These are phyloP conservation scores for Cabera pusaria DNA, from an alignment of 2,888 invertebrate species.

Conservation along the genomic window DNA sequence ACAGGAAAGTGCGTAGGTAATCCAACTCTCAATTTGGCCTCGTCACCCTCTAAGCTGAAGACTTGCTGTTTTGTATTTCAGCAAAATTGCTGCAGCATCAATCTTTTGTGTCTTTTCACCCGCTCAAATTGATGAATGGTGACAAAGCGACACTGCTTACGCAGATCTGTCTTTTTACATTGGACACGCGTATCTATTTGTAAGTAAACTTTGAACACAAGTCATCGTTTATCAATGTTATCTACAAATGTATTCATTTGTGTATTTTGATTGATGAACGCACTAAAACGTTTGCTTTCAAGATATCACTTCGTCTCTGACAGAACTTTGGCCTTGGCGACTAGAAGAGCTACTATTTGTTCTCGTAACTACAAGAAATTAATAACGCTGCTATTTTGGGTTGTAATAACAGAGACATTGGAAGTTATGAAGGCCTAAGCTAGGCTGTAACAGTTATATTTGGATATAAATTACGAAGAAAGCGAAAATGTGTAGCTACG, in stretches of 20 bases:
- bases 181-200: slow-evolving; percentile 14
- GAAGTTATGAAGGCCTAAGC: no score
- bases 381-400: no score
- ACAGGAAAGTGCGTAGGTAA: no score
- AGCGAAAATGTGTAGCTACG: no score
- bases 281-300: slow-evolving; percentile 1
- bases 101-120: slow-evolving; percentile 26
- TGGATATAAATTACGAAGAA: no score
- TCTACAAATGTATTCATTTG: slow-evolving; percentile 6
- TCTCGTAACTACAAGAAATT: no score
- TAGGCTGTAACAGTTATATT: no score
- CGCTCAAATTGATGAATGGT: slow-evolving; percentile 31
- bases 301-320: not conserved
- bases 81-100: slow-evolving; percentile 34
- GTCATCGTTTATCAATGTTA: slow-evolving; percentile 15
- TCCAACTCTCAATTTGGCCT: no score
- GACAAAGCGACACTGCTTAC: slow-evolving; percentile 25
- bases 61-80: slow-evolving; percentile 33
- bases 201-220: slow-evolving; percentile 11
- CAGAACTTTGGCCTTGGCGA: not conserved
- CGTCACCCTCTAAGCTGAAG: slow-evolving; percentile 43
- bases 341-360: no score
- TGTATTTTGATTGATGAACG: slow-evolving; percentile 6
- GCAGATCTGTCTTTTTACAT: slow-evolving; percentile 22
- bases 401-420: no score